Conservation (phyloP, 2,888 invertebrate species). For the Chaitophorus viminalis region DNA sequence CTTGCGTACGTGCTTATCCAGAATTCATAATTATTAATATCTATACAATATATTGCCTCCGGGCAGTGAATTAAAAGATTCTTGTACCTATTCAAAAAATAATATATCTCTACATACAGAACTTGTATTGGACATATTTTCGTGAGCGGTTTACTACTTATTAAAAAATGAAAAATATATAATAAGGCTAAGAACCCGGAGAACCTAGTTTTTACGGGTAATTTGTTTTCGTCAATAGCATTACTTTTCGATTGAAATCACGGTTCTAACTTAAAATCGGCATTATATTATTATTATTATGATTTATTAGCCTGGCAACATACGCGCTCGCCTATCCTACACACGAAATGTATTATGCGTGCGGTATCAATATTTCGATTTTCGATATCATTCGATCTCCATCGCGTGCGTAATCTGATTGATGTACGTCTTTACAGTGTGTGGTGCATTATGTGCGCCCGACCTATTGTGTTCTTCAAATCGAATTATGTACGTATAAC, state of each 20-base stretch:
- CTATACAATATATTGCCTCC: background rate
- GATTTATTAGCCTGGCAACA: background rate
- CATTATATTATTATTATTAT: slow-evolving; percentile 3
- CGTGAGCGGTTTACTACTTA: slow-evolving; percentile 12
- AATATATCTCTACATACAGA: background rate
- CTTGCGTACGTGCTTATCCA: slow-evolving; percentile 32
- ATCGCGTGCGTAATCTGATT: slow-evolving; percentile 28
- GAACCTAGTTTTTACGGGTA: slow-evolving; percentile 27
- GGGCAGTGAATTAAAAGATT: slow-evolving; percentile 12
- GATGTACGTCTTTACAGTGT: slow-evolving; percentile 14
- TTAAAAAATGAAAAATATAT: too few species aligned
- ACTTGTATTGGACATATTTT: background rate
- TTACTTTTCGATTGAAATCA: slow-evolving; percentile 36
- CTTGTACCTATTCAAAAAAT: background rate
- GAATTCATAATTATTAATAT: slow-evolving; percentile 22
- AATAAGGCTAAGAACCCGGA: background rate
- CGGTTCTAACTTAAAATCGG: background rate
- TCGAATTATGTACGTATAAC: slow-evolving; percentile 40
- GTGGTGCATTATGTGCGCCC: slow-evolving; percentile 32
- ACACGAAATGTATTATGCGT: background rate
- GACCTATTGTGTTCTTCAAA: slow-evolving; percentile 39
- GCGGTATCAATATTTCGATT: slow-evolving; percentile 40
- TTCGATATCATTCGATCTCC: slow-evolving; percentile 50
- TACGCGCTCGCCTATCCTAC: slow-evolving; percentile 13
- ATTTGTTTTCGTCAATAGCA: slow-evolving; percentile 31